Percentiles rank a stretch among this genome's conserved stretches.
Conservation (phyloP, 1,140 invertebrate species). For the Tetramorium alpestre region DNA sequence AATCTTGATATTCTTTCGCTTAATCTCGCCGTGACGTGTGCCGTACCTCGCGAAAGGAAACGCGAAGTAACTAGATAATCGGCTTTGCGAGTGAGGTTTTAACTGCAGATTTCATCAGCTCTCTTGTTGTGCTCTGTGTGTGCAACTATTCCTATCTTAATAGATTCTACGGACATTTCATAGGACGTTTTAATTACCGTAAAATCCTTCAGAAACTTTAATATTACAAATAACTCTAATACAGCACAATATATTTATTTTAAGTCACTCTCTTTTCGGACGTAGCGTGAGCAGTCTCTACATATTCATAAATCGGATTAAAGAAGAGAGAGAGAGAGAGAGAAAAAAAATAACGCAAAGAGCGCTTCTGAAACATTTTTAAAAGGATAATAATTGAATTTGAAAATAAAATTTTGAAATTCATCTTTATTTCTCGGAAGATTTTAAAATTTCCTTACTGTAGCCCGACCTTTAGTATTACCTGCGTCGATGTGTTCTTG, state of each 20-base stretch:
- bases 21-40: constrained; percentile 45
- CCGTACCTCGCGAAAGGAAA: constrained; percentile 40
- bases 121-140: neutral
- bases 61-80: constrained; percentile 39
- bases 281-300: neutral
- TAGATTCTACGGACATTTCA: neutral
- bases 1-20: constrained; percentile 45
- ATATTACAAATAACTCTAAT: neutral
- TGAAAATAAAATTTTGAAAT: neutral
- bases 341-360: too few relatives aligned
- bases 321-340: too few relatives aligned
- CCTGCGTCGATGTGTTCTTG: neutral
- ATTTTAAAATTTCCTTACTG: neutral
- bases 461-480: neutral
- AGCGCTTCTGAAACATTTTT: neutral
- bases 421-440: neutral
- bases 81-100: constrained; percentile 30
- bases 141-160: neutral
- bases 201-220: constrained; percentile 5
- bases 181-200: neutral
- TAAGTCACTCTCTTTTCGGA: neutral
- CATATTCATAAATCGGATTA: neutral
- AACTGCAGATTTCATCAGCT: constrained; percentile 44
- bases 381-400: neutral
- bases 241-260: neutral